phyloP scores from a whole-genome alignment of 2,797 vertebrate species.

The Hypotaenidia philippensis region DNA sequence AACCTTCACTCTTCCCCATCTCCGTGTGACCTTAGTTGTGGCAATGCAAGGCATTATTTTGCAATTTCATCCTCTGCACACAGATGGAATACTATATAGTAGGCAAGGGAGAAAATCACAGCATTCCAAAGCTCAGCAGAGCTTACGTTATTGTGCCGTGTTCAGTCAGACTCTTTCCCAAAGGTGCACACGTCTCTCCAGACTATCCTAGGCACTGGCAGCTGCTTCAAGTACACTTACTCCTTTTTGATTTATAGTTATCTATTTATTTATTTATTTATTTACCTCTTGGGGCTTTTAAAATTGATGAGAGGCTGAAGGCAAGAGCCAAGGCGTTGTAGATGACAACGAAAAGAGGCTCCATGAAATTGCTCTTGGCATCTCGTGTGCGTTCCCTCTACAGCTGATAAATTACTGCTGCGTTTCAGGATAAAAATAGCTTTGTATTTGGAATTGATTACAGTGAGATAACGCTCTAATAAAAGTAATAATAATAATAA shows the following conservation, averaged over 20 bases:
- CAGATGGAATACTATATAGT: background rate
- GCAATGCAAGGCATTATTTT: background rate
- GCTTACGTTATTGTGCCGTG: background rate
- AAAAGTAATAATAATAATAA: background rate
- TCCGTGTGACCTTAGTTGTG: background rate
- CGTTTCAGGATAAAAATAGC: slow-evolving; percentile 57
- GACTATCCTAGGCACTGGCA: slow-evolving; percentile 25
- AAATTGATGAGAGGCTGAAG: slow-evolving; percentile 60
- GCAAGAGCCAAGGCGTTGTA: slow-evolving; percentile 61
- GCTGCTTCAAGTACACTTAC: background rate
- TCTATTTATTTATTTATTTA: background rate
- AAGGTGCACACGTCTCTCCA: background rate
- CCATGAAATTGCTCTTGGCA: slow-evolving; percentile 68
- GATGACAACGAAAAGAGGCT: slow-evolving; percentile 69
- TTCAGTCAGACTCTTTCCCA: slow-evolving; percentile 15
- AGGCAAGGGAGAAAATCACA: background rate
- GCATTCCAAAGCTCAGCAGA: background rate
- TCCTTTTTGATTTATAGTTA: background rate
- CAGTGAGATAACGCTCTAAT: slow-evolving; percentile 62
- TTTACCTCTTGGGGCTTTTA: slow-evolving; percentile 30
- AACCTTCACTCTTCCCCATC: background rate
- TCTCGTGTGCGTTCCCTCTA: slow-evolving; percentile 40
- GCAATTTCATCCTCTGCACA: background rate
- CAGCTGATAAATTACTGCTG: slow-evolving; percentile 65
- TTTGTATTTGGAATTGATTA: slow-evolving; percentile 72